Evolutionary conservation across 2,797 vertebrate genomes (phyloP).

Genomic region (Notamacropus eugenii): DNA sequence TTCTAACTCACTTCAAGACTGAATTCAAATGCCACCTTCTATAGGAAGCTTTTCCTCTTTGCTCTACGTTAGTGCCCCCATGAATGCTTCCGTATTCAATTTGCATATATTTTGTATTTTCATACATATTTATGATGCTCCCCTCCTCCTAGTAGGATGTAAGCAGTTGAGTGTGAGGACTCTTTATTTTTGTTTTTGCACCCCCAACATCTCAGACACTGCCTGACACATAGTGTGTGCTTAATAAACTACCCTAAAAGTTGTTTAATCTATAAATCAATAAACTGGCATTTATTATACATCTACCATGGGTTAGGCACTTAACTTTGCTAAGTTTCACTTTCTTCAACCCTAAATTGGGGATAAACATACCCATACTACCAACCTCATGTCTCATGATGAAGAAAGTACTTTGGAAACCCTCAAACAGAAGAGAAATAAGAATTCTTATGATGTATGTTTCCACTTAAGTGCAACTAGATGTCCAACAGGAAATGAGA

Average conservation of each 20-base stretch:
- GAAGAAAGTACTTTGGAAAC: neutral
- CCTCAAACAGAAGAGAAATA: neutral
- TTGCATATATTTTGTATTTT: neutral
- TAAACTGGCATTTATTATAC: neutral
- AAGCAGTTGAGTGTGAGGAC: neutral
- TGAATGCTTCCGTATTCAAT: neutral
- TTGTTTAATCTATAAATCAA: neutral
- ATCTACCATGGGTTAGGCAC: neutral
- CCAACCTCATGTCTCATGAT: neutral
- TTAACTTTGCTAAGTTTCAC: neutral
- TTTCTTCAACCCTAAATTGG: neutral
- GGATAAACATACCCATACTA: neutral
- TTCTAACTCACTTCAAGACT: neutral
- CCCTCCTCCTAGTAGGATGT: neutral
- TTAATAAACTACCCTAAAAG: neutral
- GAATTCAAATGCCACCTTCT: neutral
- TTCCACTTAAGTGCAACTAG: neutral
- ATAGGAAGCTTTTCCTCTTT: neutral
- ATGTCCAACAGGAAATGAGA: conserved; percentile 4
- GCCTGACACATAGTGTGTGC: neutral
- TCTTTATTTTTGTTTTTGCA: neutral
- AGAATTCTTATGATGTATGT: neutral
- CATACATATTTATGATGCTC: neutral
- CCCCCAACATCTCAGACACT: neutral
- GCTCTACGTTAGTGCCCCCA: neutral